These are phyloP conservation scores for Andricus curvator DNA, from an alignment of 2,888 invertebrate genomes.

Conservation along the genomic window DNA sequence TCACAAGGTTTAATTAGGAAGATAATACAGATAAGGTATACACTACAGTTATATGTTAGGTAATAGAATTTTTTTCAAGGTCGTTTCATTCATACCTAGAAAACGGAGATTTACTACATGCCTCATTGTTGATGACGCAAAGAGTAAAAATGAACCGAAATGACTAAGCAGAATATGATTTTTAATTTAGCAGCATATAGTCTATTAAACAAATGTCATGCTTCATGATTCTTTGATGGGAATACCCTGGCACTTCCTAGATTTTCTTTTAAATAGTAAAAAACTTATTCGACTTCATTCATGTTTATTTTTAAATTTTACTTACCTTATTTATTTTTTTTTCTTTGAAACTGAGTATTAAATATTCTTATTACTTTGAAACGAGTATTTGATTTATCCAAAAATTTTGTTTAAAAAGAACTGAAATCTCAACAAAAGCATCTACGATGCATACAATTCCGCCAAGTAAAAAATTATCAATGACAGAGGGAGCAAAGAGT, in stretches of 20 bases:
- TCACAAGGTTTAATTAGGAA: too few species aligned
- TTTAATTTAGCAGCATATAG: background rate
- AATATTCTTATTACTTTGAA: too few species aligned
- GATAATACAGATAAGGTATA: background rate
- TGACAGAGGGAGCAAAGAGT: too few species aligned
- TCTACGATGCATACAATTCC: too few species aligned
- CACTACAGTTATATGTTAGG: background rate
- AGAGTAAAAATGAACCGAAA: background rate
- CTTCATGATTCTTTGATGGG: background rate
- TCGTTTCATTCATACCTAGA: slow-evolving; percentile 10
- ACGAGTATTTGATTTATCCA: too few species aligned
- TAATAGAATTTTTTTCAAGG: background rate
- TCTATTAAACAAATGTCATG: slow-evolving; percentile 16
- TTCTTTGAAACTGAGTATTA: background rate
- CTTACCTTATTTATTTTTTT: background rate
- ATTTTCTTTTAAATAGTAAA: background rate
- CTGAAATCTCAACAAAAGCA: too few species aligned
- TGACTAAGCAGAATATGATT: slow-evolving; percentile 18
- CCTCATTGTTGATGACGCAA: slow-evolving; percentile 16
- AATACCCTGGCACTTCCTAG: slow-evolving; percentile 8
- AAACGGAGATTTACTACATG: background rate
- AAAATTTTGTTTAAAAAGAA: too few species aligned
- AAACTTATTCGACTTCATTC: slow-evolving; percentile 6
- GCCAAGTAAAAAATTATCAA: too few species aligned
- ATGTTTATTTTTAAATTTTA: slow-evolving; percentile 18